Evolutionary conservation across 2,888 invertebrate genomes (phyloP), one percentile per base, ranked within the genome.

Genomic region (Mythimna impura): DNA sequence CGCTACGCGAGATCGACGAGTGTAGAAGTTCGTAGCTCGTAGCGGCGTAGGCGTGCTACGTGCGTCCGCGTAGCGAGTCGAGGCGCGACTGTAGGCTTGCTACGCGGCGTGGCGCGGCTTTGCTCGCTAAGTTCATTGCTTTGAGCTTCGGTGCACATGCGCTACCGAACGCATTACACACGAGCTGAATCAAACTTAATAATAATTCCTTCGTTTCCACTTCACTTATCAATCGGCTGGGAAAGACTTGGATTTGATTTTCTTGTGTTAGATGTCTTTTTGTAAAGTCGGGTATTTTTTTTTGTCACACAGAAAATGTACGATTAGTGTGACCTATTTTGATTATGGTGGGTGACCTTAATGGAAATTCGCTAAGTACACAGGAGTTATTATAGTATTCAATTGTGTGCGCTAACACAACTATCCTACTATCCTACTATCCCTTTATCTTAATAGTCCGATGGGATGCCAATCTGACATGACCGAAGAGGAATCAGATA

Each of bases 101-200:
- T 81, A 78, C 82, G 82, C 76, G 85, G 81, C 78, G 81, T 76
- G 81, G 82, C 76, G 84, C 71, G 82, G 73, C 78, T 84, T 86
- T 80, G 80, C 87, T 87, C 82, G 83, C 79, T 54, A 86, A 89
- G 87, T 91, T 89, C 82, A 83, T 76, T 87, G 88, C 88, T 86
- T 79, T 86, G 81, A 81, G 88, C 88, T 86, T 79, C 86, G 81
- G 81, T 93, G 94, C 95, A 95, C 95, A 94, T 94, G 94, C 94
- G 95, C 94, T 90, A 82, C 76, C 84, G 66, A 78, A 82, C 80
- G 77, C 82, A 86, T 86, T 88, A 81, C 85, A 83, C 85, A 81
- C 85, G 82, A 84, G 71, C 73, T 81, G 84, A 89, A 84, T 84
- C 86, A 89, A 90, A 90, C 88, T 87, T 89, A 89, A 87, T 89